These are phyloP conservation scores for Saccopteryx leptura DNA, from an alignment of 2,113 vertebrate species.

Conservation along the genomic window DNA sequence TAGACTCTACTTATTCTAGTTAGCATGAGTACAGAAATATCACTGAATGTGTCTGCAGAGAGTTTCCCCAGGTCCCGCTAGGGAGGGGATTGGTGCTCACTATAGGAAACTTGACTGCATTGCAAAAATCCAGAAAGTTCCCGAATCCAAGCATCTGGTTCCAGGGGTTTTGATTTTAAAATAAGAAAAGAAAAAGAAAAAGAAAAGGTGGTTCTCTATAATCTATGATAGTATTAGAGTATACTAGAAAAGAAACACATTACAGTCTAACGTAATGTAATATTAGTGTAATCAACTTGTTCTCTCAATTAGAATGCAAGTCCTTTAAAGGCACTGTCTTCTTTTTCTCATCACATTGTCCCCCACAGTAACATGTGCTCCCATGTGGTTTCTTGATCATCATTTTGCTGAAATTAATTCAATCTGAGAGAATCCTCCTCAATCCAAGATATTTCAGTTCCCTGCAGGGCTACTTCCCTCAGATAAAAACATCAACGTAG, in stretches of 20 bases:
- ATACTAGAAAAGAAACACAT: neutral
- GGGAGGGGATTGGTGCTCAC: neutral
- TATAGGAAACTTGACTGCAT: neutral
- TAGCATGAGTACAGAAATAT: neutral
- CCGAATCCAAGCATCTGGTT: neutral
- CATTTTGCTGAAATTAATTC: neutral
- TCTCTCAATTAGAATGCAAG: neutral
- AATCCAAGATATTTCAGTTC: neutral
- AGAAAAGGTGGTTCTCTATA: neutral
- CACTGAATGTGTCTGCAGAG: neutral
- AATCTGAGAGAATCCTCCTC: neutral
- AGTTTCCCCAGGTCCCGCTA: neutral
- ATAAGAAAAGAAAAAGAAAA: neutral
- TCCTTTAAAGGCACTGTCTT: neutral
- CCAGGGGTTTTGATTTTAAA: neutral
- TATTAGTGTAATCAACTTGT: neutral
- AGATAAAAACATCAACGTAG: neutral
- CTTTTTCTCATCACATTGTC: neutral
- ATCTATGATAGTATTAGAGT: neutral
- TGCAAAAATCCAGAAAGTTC: neutral
- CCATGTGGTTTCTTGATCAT: neutral
- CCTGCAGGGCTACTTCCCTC: neutral
- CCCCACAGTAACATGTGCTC: neutral
- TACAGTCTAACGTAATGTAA: neutral
- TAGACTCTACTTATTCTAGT: neutral